phyloP scores from a whole-genome alignment of 2,113 vertebrate species.

The Proteles cristata region DNA sequence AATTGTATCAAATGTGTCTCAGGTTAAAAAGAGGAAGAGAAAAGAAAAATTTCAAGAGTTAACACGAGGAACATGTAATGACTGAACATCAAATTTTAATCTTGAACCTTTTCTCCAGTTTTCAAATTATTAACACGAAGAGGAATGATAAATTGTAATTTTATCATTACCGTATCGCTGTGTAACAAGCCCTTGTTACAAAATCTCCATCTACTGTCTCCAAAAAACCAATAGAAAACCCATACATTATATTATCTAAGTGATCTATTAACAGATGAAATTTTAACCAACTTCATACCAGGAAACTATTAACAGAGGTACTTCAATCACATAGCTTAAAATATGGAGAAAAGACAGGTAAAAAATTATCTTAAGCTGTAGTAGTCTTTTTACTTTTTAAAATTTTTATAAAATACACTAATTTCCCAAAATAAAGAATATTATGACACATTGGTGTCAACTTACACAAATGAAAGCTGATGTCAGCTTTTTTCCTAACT shows the following conservation, averaged over 20 bases:
- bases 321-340: slow-evolving; percentile 79
- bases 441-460: slow-evolving; percentile 82
- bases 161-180: slow-evolving; percentile 64
- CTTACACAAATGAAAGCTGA: slow-evolving; percentile 77
- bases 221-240: slow-evolving; percentile 70
- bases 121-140: slow-evolving; percentile 75
- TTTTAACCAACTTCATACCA: slow-evolving; percentile 78
- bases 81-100: slow-evolving; percentile 82
- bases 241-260: slow-evolving; percentile 77
- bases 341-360: slow-evolving; percentile 80
- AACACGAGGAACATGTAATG: slow-evolving; percentile 38
- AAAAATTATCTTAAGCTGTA: slow-evolving; percentile 81
- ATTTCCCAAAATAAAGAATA: slow-evolving; percentile 84
- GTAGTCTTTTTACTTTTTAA: slow-evolving; percentile 81
- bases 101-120: slow-evolving; percentile 71
- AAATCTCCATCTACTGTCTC: slow-evolving; percentile 74
- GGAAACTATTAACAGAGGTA: slow-evolving; percentile 78
- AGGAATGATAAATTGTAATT: slow-evolving; percentile 71
- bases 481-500: slow-evolving; percentile 78
- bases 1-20: background rate
- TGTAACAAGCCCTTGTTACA: slow-evolving; percentile 78
- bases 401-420: slow-evolving; percentile 83
- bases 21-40: background rate
- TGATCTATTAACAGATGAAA: slow-evolving; percentile 80
- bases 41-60: slow-evolving; percentile 1